Base-by-base conservation (phyloP, 2,113 vertebrate species). In the Zosterops hypoxanthus region DNA sequence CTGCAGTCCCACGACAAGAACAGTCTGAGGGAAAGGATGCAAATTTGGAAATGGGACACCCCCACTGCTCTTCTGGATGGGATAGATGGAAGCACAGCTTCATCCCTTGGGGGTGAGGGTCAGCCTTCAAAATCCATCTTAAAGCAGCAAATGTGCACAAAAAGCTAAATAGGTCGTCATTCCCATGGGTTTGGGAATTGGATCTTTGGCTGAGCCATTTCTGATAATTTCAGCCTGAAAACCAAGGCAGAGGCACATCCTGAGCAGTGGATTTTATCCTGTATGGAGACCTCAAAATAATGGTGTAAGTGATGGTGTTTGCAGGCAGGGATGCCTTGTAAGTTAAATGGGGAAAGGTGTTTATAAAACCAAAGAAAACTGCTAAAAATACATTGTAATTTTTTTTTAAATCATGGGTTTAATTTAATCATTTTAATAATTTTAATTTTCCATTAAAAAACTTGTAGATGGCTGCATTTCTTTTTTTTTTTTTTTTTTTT, bases 21-120 rank as follows among this genome's bases (percentile, higher is more conserved):
- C 6, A 11, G 63, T 10, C 41, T 1, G 0, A 29, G 42, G 36
- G 16, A 29, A 47, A 70, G 25, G 55, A 6, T 23, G 55, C 0
- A 23, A 12, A 20, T 12, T 41, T 29, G 68, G 17, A 39, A 82
- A 18, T 9, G 0, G 2, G 12, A 26, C 26, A 14, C 2, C 8
- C 3, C 2, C 1, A 0, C 25, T 47, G 46, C 49, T 68, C 31
- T 9, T 49, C 5, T 14, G 47, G 36, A 8, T 47, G 29, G 12
- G 18, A 26, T 6, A 10, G 49, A 16, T 55, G 34, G 39, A 72
- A 85, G 10, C 15, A 13, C 15, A 13, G 49, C 13, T 44, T 33
- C 31, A 9, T 21, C 53, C 46, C 22, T 28, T 16, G 3, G 19
- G 28, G 20, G 21, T 7, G 22, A 25, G 24, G 22, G 15, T 25